Base-by-base conservation (phyloP, 2,113 vertebrate genomes). In the Blennius ocellaris region DNA sequence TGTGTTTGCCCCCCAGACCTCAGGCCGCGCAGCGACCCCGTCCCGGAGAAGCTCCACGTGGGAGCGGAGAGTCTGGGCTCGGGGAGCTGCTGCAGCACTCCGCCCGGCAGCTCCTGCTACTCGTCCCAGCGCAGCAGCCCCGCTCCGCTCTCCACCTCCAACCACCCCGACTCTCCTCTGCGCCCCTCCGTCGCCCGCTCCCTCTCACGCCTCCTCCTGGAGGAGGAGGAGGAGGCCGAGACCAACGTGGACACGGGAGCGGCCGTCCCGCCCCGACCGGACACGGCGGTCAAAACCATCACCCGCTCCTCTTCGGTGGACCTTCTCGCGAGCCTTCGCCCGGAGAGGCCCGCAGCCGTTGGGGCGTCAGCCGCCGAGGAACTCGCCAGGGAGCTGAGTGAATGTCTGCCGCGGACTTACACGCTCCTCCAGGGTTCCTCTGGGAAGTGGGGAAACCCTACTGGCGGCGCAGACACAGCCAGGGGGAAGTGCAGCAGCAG, bases 191-290 rank as follows among this genome's bases (percentile, higher is more conserved):
- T 45, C 69, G 57, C 69, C 52, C 78, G 12, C 4, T 88, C 85
- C 58, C 55, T 80, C 6, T 61, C 79, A 21, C 69, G 11, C 2
- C 75, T 86, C 30, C 45, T 62, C 0, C 64, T 79, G 63, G 90
- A 90, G 38, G 90, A 92, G 38, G 74, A 89, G 11, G 93, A 91
- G 76, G 85, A 92, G 11, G 57, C 91, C 0, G 97, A 98, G 86
- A 98, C 93, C 0, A 84, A 97, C 2, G 96, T 97, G 0, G 97
- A 98, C 90, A 99, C 97, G 0, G 97, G 97, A 10, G 86, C 86
- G 0, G 51, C 92, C 0, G 64, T 94, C 70, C 50, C 2, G 9
- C 74, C 0, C 12, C 48, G 0, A 36, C 1, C 50, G 11, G 70
- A 76, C 52, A 7, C 61, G 3, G 45, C 60, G 14, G 44, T 53